These are phyloP conservation scores for Novumbra hubbsi DNA, from an alignment of 2,797 vertebrate genomes.

Conservation along the genomic window DNA sequence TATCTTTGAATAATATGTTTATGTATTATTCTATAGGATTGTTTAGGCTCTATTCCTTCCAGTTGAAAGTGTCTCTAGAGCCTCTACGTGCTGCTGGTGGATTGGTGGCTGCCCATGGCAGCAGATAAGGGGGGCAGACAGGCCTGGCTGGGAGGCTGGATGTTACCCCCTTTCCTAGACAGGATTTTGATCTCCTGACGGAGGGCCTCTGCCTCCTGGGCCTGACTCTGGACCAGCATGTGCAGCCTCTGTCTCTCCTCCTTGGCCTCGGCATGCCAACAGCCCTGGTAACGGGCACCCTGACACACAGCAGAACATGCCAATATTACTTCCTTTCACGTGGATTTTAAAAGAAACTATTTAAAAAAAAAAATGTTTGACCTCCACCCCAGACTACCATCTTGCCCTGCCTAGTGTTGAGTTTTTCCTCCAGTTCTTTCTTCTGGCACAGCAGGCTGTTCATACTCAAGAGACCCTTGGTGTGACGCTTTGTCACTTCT, in stretches of 20 bases:
- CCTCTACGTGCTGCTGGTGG: background rate
- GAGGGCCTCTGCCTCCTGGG: constrained; percentile 57
- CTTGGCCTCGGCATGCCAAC: constrained; percentile 45
- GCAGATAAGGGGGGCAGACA: constrained; percentile 43
- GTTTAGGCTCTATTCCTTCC: background rate
- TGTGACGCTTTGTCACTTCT: constrained; percentile 76
- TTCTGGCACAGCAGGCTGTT: constrained; percentile 71
- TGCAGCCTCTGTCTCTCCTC: constrained; percentile 66
- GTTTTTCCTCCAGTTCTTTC: constrained; percentile 71
- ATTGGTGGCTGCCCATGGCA: background rate
- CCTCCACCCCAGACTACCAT: constrained; percentile 66
- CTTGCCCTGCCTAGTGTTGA: constrained; percentile 72
- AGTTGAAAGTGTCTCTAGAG: background rate
- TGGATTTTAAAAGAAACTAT: background rate
- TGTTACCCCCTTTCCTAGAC: constrained; percentile 67
- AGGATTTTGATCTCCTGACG: constrained; percentile 72
- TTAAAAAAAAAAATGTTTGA: background rate
- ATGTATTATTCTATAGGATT: background rate
- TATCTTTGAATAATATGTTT: background rate
- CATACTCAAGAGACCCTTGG: constrained; percentile 69
- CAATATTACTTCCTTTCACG: background rate
- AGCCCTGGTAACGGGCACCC: constrained; percentile 73
- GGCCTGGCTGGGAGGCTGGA: constrained; percentile 62
- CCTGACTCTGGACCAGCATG: constrained; percentile 58
- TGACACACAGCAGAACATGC: constrained; percentile 46